Base-by-base conservation (phyloP, 2,797 vertebrate genomes). In the Alfaro cultratus region DNA sequence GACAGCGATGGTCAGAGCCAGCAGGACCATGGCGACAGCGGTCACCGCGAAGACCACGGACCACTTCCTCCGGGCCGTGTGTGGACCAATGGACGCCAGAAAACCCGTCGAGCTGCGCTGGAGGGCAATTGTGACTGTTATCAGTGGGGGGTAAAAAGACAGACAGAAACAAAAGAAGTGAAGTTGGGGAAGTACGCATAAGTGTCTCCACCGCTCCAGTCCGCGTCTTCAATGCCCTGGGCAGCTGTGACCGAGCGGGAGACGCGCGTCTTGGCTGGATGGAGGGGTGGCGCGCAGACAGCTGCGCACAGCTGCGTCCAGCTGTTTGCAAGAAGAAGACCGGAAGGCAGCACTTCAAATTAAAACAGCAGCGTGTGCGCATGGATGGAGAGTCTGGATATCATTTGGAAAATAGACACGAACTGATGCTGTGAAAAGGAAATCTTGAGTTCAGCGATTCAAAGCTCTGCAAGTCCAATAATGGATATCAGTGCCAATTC, bases 11-110 rank as follows among this genome's bases (percentile, higher is more conserved):
- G 96, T 94, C 88, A 98, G 92, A 79, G 94, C 92, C 81, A 98
- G 93, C 70, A 92, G 23, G 31, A 95, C 94, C 97, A 98, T 97
- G 91, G 95, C 94, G 92, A 96, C 94, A 83, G 93, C 95, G 77
- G 96, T 92, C 87, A 94, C 95, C 71, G 94, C 93, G 55, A 95
- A 86, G 87, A 96, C 91, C 89, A 97, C 80, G 74, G 81, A 89
- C 93, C 96, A 96, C 95, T 94, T 96, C 93, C 96, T 95, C 90
- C 95, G 97, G 93, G 96, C 94, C 86, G 94, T 92, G 91, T 95
- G 94, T 91, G 95, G 94, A 92, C 96, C 94, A 84, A 93, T 1
- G 86, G 85, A 95, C 88, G 96, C 94, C 87, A 96, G 93, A 89
- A 96, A 95, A 91, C 94, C 95, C 90, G 94, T 84, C 88, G 96